Conservation (phyloP, 2,797 vertebrate genomes). For the Oryzias dopingdopingensis region DNA sequence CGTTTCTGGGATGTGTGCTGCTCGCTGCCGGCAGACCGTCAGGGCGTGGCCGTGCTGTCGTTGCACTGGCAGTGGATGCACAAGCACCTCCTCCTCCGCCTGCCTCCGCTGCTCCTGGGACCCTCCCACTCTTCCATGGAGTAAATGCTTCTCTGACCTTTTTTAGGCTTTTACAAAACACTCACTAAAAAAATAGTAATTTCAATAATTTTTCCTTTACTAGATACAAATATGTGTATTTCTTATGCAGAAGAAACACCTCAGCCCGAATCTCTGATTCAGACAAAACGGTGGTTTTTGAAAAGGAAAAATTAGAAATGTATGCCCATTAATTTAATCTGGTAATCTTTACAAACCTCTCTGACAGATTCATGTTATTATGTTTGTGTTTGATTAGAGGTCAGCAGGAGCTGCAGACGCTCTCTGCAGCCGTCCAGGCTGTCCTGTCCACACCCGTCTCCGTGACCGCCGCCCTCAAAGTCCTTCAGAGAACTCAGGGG, state of each 20-base stretch:
- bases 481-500: slow-evolving; percentile 88
- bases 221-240: too few relatives aligned
- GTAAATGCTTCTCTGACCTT: slow-evolving; percentile 64
- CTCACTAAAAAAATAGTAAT: too few relatives aligned
- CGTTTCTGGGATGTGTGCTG: slow-evolving; percentile 88
- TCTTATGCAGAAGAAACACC: too few relatives aligned
- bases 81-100: slow-evolving; percentile 84
- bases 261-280: too few relatives aligned
- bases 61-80: slow-evolving; percentile 98
- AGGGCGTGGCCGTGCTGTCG: slow-evolving; percentile 85
- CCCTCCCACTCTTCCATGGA: slow-evolving; percentile 77
- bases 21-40: slow-evolving; percentile 77
- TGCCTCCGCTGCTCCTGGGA: slow-evolving; percentile 84
- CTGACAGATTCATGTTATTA: neutral
- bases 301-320: too few relatives aligned
- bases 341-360: neutral
- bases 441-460: slow-evolving; percentile 80
- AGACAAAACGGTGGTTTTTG: too few relatives aligned
- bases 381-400: slow-evolving; percentile 58
- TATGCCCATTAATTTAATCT: neutral
- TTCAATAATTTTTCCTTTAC: too few relatives aligned
- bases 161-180: too few relatives aligned
- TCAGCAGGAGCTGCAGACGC: slow-evolving; percentile 84
- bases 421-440: slow-evolving; percentile 87
- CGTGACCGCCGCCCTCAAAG: slow-evolving; percentile 80